Evolutionary conservation across 2,888 invertebrate species (phyloP).

Genomic region (Fragum whitleyi): DNA sequence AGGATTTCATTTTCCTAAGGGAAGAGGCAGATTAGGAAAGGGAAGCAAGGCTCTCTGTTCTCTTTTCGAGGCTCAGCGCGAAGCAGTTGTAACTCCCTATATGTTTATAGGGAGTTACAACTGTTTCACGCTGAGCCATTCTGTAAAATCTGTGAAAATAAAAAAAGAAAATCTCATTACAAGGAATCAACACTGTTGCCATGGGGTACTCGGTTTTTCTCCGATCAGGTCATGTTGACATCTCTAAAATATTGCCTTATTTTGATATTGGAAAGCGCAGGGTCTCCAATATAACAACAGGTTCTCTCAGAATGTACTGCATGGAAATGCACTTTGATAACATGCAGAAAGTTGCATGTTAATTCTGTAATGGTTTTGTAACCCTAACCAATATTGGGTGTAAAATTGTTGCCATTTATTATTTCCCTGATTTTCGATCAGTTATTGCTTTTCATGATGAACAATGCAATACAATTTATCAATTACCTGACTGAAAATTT

Average conservation of each 20-base stretch:
- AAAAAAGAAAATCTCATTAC: not conserved
- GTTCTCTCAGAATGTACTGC: not conserved
- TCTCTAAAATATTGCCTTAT: not conserved
- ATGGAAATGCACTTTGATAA: conserved; percentile 12
- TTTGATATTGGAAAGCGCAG: conserved; percentile 3
- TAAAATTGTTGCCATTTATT: no score
- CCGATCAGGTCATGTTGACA: not conserved
- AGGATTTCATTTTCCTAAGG: no score
- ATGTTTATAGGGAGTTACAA: no score
- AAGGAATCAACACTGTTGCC: conserved; percentile 3
- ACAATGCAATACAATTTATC: not conserved
- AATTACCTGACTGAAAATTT: no score
- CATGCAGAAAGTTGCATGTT: not conserved
- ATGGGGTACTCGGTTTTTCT: not conserved
- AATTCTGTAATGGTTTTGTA: conserved; percentile 4
- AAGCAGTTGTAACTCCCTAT: no score
- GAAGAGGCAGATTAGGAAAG: no score
- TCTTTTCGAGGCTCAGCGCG: no score
- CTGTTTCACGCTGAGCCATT: no score
- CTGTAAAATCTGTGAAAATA: not conserved
- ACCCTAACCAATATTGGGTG: not conserved
- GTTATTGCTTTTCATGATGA: not conserved
- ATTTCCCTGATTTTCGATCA: not conserved
- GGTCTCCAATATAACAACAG: conserved; percentile 3
- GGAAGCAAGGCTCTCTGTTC: no score